Base-by-base conservation (phyloP, 2,797 vertebrate species). In the Brachyalestes nurse region DNA sequence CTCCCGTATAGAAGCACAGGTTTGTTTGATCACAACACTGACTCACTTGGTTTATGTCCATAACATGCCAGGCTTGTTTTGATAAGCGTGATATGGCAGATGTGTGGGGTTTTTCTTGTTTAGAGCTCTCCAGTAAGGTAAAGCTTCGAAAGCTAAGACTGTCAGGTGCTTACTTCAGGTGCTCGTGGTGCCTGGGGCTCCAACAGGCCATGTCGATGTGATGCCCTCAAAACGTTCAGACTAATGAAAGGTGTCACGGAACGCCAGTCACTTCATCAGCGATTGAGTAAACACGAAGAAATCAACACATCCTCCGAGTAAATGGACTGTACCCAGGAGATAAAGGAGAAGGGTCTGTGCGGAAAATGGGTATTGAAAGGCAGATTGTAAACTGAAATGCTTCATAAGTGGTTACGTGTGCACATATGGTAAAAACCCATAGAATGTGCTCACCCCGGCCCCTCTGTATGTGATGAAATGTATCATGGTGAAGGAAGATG, bases 11-110 rank as follows among this genome's bases (percentile, higher is more conserved):
- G 75, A 17, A 61, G 67, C 72, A 10, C 25, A 51, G 72, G 42
- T 82, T 65, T 72, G 67, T 49, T 72, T 82, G 74, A 77, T 77
- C 73, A 71, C 49, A 45, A 62, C 45, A 13, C 62, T 64, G 51
- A 71, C 72, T 72, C 64, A 53, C 16, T 67, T 78, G 40, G 58
- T 78, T 74, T 60, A 78, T 71, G 66, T 55, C 47, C 38, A 64
- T 49, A 83, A 57, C 74, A 62, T 78, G 40, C 51, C 69, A 60
- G 1, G 14, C 34, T 78, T 78, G 70, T 73, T 73, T 61, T 77
- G 80, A 73, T 58, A 49, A 67, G 9, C 38, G 3, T 16, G 70
- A 67, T 69, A 67, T 60, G 81, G 62, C 40, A 76, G 58, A 23
- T 64, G 6, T 12, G 40, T 8, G 6, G 6, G 6, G 6, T 45